Evolutionary conservation across 1,140 invertebrate genomes (phyloP), one percentile per base, ranked within the genome.

Genomic region (Brachionus rubens): DNA sequence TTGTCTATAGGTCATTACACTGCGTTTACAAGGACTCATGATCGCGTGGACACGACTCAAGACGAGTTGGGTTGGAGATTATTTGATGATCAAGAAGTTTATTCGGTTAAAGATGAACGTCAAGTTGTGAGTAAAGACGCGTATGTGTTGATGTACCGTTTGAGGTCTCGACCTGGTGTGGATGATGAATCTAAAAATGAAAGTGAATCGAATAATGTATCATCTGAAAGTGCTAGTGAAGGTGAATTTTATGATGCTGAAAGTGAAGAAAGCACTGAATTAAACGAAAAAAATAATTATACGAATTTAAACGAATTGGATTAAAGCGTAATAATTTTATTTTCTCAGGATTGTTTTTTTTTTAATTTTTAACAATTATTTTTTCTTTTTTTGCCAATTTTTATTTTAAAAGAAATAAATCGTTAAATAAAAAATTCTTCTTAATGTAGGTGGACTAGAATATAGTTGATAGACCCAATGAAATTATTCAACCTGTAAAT

Each of bases 221-320:
- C 59, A 7, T 65, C 59, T 1, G 59, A 65, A 50, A 72, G 68
- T 30, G 43, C 46, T 40, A 43, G 19, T 40, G 68, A 72, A 41
- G 40, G 40, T 14, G 50, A 54, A n/a, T 50, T 40, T 72, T 54
- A 72, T 26, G 68, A 72, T 24, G 47, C 40, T 21, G 68, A 72
- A 40, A 48, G 43, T n/a, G 68, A 72, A 19, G 68, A 72, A 50
- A 72, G 68, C 28, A 19, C 28, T 70, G 36, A 70, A 50, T 30
- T 70, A 16, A 56, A 14, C 9, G 68, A 72, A 30, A 52, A 50
- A 41, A 72, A 4, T 26, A 26, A 54, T n/a, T 72, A 72, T 24
- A 72, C 68, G 26, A 72, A 72, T 50, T 54, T 72, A 24, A 54
- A 72, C 46, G 68, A 72, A 54, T 50, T 72, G 3, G 68, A 72